phyloP scores from a whole-genome alignment of 2,888 invertebrate genomes.

The Kuschelorhynchus macadamiae region DNA sequence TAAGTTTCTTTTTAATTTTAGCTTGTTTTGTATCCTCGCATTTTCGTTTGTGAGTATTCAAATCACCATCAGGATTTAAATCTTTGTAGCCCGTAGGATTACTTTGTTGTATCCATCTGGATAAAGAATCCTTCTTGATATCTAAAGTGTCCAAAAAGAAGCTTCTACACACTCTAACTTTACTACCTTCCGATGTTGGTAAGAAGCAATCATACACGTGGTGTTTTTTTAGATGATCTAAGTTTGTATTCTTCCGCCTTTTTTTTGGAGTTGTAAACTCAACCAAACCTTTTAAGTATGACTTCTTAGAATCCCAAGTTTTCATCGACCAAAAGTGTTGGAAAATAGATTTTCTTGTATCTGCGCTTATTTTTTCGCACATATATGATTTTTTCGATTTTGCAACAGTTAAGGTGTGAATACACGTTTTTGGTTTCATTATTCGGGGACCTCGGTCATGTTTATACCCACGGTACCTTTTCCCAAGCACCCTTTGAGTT shows the following conservation, averaged over 20 bases:
- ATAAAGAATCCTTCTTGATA: too few relatives aligned
- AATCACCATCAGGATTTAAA: too few relatives aligned
- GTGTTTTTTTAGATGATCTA: not conserved
- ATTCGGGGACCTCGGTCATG: not conserved
- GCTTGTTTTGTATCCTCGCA: too few relatives aligned
- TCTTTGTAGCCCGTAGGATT: too few relatives aligned
- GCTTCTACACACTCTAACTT: too few relatives aligned
- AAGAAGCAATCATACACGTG: conserved; percentile 2
- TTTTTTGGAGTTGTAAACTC: not conserved
- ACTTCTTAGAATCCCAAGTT: not conserved
- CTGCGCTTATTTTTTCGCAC: not conserved
- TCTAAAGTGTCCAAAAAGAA: too few relatives aligned
- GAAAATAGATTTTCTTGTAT: conserved; percentile 3
- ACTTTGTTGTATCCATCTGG: too few relatives aligned
- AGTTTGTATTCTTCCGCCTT: not conserved
- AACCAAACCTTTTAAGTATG: not conserved
- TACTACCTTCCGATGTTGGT: too few relatives aligned
- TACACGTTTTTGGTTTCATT: conserved; percentile 1
- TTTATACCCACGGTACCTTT: too few relatives aligned
- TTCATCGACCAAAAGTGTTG: conserved; percentile 1
- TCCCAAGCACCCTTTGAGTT: too few relatives aligned
- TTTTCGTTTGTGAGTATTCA: too few relatives aligned
- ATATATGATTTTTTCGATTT: conserved; percentile 6
- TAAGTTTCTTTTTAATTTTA: too few relatives aligned
- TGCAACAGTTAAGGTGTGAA: not conserved